These are phyloP conservation scores for Hiodon alosoides DNA, from an alignment of 2,113 vertebrate species.

Conservation along the genomic window DNA sequence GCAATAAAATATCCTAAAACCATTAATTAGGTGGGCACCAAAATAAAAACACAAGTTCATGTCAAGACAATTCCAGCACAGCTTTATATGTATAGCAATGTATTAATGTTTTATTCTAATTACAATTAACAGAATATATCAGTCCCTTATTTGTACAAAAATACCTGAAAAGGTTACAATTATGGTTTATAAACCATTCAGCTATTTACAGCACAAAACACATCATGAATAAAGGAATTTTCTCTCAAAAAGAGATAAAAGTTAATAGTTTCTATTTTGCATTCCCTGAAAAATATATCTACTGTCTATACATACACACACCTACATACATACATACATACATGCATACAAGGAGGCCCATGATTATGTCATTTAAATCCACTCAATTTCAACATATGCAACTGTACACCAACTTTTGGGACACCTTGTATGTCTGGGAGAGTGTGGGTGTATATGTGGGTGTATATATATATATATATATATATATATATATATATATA, in stretches of 20 bases:
- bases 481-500: background rate
- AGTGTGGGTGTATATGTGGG: background rate
- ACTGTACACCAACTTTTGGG: no score
- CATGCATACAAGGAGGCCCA: background rate
- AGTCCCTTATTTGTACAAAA: conserved; percentile 98
- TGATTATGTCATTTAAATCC: no score
- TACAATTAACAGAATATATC: conserved; percentile 95
- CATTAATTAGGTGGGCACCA: no score
- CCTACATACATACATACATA: background rate
- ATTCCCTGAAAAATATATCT: conserved; percentile 73
- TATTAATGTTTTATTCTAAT: conserved; percentile 97
- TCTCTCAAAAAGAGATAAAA: conserved; percentile 61
- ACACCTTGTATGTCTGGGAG: no score
- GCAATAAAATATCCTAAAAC: no score
- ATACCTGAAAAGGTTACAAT: conserved; percentile 96
- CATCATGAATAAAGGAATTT: conserved; percentile 72
- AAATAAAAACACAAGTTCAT: background rate
- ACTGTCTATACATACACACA: conserved; percentile 41
- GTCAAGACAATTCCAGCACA: conserved; percentile 45
- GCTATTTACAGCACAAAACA: conserved; percentile 87
- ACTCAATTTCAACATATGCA: no score
- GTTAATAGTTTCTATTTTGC: conserved; percentile 67
- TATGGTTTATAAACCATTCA: conserved; percentile 83
- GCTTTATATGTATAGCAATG: conserved; percentile 71
- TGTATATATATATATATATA: conserved; percentile 1